Percentiles rank a stretch among this genome's conserved stretches.
phyloP scores from a whole-genome alignment of 2,888 invertebrate species.

The Drosophila gaucha region DNA sequence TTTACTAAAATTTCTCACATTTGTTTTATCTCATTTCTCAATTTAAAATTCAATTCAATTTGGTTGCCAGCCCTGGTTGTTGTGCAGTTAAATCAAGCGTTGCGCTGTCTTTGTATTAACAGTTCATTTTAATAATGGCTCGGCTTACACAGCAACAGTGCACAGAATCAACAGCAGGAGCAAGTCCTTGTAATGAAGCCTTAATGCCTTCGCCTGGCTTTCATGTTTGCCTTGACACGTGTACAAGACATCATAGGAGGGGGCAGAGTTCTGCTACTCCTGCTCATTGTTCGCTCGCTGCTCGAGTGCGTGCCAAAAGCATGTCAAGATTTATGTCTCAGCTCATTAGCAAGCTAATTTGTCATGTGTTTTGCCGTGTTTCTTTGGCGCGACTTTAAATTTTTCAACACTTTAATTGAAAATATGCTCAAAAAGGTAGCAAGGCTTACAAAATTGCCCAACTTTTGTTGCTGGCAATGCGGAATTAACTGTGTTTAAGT shows the following conservation, averaged over 20 bases:
- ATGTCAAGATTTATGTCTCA: slow-evolving; percentile 80
- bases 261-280: slow-evolving; percentile 1
- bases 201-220: slow-evolving; percentile 62
- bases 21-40: slow-evolving; percentile 13
- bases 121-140: slow-evolving; percentile 74
- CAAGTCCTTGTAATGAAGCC: slow-evolving; percentile 69
- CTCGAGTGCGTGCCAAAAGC: slow-evolving; percentile 60
- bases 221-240: slow-evolving; percentile 72
- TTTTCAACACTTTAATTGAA: slow-evolving; percentile 80
- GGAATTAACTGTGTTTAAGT: slow-evolving; percentile 77
- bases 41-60: slow-evolving; percentile 49
- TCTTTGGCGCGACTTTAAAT: slow-evolving; percentile 55
- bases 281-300: slow-evolving; percentile 47
- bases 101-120: slow-evolving; percentile 66
- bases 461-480: slow-evolving; percentile 57
- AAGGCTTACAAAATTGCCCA: slow-evolving; percentile 47
- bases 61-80: slow-evolving; percentile 32
- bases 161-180: slow-evolving; percentile 9
- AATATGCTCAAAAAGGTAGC: slow-evolving; percentile 29
- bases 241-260: slow-evolving; percentile 36
- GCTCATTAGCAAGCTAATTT: slow-evolving; percentile 81
- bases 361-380: slow-evolving; percentile 60
- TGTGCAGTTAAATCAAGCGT: slow-evolving; percentile 60
- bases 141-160: slow-evolving; percentile 33
- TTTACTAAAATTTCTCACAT: background rate